Evolutionary conservation across 2,113 vertebrate species (phyloP), one percentile per base, ranked within the genome.

Genomic region (Lanius collurio): DNA sequence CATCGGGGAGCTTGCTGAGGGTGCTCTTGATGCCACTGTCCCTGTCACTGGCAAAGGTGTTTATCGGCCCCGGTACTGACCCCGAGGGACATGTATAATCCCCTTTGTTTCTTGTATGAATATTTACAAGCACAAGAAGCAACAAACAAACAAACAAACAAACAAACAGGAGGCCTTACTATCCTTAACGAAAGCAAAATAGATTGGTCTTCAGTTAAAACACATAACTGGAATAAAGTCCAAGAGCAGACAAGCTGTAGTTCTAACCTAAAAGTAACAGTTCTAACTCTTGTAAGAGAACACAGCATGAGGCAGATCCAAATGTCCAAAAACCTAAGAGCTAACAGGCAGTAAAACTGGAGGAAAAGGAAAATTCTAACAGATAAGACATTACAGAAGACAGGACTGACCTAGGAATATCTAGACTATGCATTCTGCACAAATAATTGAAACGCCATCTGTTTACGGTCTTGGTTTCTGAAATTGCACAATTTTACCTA

Each of bases 1-100:
- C 15, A 22, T 24, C 55, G 24, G 26, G 47, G 55, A 70, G 13
- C 26, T 24, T 15, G 30, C 37, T 44, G 37, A 52, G 47, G 10
- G 20, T 71, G 37, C 31, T 47, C 27, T 52, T 1, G 0, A n/a
- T n/a, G 50, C 50, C 42, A 6, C 35, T 57, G 50, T 49, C 52
- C 8, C 30, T 55, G n/a, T 44, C 62, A 60, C 37, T 3, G 6
- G 3, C 18, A 78, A 23, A 37, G 23, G 6, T 20, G 8, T 6
- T 39, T 28, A 30, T 3, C 4, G 4, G 56, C 9, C 30, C 16
- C 24, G 41, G 35, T 17, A 42, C 13, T 0, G 0, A 18, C 11
- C 30, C 21, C 4, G 2, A 41, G 24, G 13, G 56, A 64, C 37
- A 50, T 17, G 12, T 13, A 64, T 10, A 42, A 63, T 39, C 15